Percentiles rank a stretch among this genome's conserved stretches.
phyloP scores from a whole-genome alignment of 2,797 vertebrate species.

The Aldrovandia affinis region DNA sequence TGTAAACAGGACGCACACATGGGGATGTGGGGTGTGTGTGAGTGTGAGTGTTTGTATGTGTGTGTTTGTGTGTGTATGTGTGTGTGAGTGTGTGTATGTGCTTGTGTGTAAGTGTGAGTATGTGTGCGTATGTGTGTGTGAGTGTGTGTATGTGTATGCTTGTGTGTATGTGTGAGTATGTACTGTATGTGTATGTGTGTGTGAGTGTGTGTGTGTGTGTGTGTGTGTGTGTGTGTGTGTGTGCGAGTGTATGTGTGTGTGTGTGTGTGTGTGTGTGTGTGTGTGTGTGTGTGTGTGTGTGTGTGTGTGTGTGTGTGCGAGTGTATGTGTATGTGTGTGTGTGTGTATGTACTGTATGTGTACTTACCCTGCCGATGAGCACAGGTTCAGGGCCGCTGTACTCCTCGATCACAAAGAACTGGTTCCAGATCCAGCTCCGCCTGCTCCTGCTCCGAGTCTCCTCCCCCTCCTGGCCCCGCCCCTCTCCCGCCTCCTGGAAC shows the following conservation, averaged over 20 bases:
- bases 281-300: background rate
- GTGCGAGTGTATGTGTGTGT: too few species aligned
- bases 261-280: background rate
- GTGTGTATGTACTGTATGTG: too few species aligned
- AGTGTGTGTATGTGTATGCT: too few species aligned
- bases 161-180: too few species aligned
- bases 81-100: background rate
- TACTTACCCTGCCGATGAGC: constrained; percentile 89
- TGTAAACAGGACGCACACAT: background rate
- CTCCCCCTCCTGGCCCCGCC: constrained; percentile 37
- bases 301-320: too few species aligned
- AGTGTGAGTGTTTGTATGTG: too few species aligned
- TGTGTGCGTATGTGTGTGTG: too few species aligned
- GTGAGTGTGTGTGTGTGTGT: background rate
- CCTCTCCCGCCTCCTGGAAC: constrained; percentile 32
- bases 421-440: constrained; percentile 94
- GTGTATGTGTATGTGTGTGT: too few species aligned
- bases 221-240: background rate
- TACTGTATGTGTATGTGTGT: too few species aligned
- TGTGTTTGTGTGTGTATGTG: too few species aligned
- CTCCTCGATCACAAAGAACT: constrained; percentile 94
- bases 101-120: background rate
- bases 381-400: constrained; percentile 88
- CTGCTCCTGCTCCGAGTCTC: constrained; percentile 67
- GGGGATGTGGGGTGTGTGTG: too few species aligned